Evolutionary conservation across 1,140 invertebrate species (phyloP).

Genomic region (Nylanderia fulva): DNA sequence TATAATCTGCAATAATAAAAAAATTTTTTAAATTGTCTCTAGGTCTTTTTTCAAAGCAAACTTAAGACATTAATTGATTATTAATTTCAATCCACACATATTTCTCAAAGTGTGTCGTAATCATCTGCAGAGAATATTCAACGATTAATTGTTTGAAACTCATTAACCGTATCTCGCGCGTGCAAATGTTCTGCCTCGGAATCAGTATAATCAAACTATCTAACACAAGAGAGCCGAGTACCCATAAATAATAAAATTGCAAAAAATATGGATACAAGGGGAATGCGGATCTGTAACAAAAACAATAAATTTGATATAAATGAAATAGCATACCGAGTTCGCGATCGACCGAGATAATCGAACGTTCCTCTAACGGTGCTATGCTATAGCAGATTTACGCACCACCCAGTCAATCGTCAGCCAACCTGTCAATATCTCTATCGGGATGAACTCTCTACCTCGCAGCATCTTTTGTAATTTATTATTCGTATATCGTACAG

Average conservation of each 20-base stretch:
- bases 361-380: conserved; percentile 45
- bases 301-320: conserved; percentile 25
- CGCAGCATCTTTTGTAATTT: conserved; percentile 29
- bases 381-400: conserved; percentile 44
- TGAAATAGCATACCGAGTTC: conserved; percentile 41
- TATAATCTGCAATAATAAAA: not conserved
- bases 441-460: conserved; percentile 31
- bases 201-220: too few species aligned
- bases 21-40: not conserved
- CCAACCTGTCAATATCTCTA: conserved; percentile 38
- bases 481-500: conserved; percentile 2
- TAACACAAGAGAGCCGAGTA: not conserved
- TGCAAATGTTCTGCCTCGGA: not conserved
- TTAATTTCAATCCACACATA: not conserved
- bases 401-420: conserved; percentile 8
- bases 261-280: not conserved
- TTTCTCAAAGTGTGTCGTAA: not conserved
- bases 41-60: not conserved
- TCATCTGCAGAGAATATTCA: not conserved
- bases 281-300: conserved; percentile 38
- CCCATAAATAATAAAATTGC: conserved; percentile 36
- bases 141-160: not conserved
- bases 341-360: conserved; percentile 56
- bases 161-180: not conserved
- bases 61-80: not conserved